Conservation (phyloP, 2,797 vertebrate genomes). For the Tympanoctomys barrerae region DNA sequence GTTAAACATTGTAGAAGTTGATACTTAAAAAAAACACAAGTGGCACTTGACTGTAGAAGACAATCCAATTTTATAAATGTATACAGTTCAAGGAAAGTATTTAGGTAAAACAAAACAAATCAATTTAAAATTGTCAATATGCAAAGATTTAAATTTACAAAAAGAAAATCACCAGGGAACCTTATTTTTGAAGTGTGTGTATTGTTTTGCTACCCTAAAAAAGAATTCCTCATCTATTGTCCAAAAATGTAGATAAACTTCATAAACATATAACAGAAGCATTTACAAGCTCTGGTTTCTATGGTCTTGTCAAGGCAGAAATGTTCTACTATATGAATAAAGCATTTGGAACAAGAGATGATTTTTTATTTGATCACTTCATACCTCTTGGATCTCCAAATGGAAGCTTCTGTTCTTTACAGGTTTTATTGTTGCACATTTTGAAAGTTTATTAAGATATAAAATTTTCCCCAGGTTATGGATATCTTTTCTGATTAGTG, state of each 20-base stretch:
- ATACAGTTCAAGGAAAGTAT: constrained; percentile 6
- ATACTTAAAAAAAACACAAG: background rate
- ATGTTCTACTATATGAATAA: constrained; percentile 86
- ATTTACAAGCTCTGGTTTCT: constrained; percentile 91
- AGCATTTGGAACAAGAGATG: constrained; percentile 68
- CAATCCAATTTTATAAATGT: constrained; percentile 36
- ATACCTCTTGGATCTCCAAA: constrained; percentile 83
- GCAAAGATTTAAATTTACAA: constrained; percentile 32
- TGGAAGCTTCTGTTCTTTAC: constrained; percentile 86
- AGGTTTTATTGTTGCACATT: constrained; percentile 91
- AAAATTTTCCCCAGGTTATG: constrained; percentile 91
- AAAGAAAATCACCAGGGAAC: background rate
- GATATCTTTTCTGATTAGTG: constrained; percentile 88
- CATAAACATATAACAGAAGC: constrained; percentile 91
- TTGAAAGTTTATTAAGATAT: constrained; percentile 88
- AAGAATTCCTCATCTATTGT: constrained; percentile 71
- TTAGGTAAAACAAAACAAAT: constrained; percentile 15
- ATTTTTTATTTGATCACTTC: constrained; percentile 88
- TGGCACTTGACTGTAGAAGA: constrained; percentile 22
- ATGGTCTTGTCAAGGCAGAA: constrained; percentile 90
- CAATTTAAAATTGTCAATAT: background rate
- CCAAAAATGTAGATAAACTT: constrained; percentile 84
- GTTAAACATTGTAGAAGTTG: background rate
- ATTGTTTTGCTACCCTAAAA: constrained; percentile 67
- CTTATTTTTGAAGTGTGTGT: constrained; percentile 71